Evolutionary conservation across 2,113 vertebrate species (phyloP), one percentile per base, ranked within the genome.

Genomic region (Anser brachyrhynchus): DNA sequence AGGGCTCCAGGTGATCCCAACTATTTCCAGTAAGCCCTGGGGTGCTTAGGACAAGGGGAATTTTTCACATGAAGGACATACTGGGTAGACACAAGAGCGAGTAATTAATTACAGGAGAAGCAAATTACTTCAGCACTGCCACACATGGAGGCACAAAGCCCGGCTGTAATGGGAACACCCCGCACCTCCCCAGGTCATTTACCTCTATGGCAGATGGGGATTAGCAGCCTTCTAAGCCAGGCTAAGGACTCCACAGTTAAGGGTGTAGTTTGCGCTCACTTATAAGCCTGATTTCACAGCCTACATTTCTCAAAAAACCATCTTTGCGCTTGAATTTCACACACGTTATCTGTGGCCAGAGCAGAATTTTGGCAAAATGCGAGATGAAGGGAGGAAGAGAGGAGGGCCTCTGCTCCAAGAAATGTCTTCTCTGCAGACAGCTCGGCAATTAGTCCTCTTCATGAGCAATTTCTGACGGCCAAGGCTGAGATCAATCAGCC

Each of bases 211-310:
- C 66, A 84, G 70, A 23, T 4, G 49, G 55, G 79, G 89, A 93
- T 96, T 87, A 95, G 91, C 65, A 78, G 86, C 86, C 44, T 78
- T 17, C 74, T 74, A 82, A 85, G 39, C 83, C 78, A 13, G 17
- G 65, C 89, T 90, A 64, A 70, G 82, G 83, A 54, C 65, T 81
- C 85, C 86, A 37, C 70, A 14, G 77, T 81, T 65, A 51, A 90
- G 39, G 66, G 70, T 22, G 59, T 57, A n/a, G 37, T 2, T 61
- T 61, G 58, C 1, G 37, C 75, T 96, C 74, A 26, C 84, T 85
- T 85, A 51, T 66, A 93, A 96, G 74, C 65, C 70, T 1, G 1
- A 93, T 96, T 96, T 96, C 86, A 93, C 95, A 93, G 89, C 74
- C 95, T 84, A 39, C 76, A 95, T 95, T 92, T 67, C 74, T 82